phyloP scores from a whole-genome alignment of 2,113 vertebrate species.

The Melanostigma gelatinosum region DNA sequence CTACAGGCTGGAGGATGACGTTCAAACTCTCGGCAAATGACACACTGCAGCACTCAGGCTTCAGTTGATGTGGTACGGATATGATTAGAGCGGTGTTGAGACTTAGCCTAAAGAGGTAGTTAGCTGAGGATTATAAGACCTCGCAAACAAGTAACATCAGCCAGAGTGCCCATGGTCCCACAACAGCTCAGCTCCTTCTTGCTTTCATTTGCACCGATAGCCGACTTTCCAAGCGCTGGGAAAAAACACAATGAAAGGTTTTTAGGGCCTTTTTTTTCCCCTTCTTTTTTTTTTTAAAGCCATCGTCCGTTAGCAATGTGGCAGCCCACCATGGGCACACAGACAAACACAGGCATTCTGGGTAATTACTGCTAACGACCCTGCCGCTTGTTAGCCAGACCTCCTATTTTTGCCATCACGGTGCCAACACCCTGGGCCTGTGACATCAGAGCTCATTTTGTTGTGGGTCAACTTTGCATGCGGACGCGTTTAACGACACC shows the following conservation, averaged over 20 bases:
- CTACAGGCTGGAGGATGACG: conserved; percentile 67
- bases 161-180: conserved; percentile 44
- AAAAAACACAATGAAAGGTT: conserved; percentile 74
- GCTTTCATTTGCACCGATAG: conserved; percentile 56
- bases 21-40: conserved; percentile 71
- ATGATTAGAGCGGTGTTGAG: conserved; percentile 72
- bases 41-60: conserved; percentile 51
- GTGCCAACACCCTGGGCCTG: conserved; percentile 76
- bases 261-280: conserved; percentile 63
- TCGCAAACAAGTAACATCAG: conserved; percentile 70
- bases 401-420: conserved; percentile 72
- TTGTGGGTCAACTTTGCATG: conserved; percentile 78
- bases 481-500: conserved; percentile 75
- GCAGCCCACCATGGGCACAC: conserved; percentile 73
- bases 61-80: conserved; percentile 70
- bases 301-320: conserved; percentile 73
- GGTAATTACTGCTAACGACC: conserved; percentile 82
- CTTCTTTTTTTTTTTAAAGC: conserved; percentile 54
- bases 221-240: conserved; percentile 67
- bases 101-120: conserved; percentile 64
- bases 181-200: conserved; percentile 30
- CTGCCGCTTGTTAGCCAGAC: conserved; percentile 69
- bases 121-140: conserved; percentile 62
- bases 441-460: conserved; percentile 81
- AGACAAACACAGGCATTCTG: conserved; percentile 77